Conservation (phyloP, 2,113 vertebrate species). For the Rhipidura dahli region DNA sequence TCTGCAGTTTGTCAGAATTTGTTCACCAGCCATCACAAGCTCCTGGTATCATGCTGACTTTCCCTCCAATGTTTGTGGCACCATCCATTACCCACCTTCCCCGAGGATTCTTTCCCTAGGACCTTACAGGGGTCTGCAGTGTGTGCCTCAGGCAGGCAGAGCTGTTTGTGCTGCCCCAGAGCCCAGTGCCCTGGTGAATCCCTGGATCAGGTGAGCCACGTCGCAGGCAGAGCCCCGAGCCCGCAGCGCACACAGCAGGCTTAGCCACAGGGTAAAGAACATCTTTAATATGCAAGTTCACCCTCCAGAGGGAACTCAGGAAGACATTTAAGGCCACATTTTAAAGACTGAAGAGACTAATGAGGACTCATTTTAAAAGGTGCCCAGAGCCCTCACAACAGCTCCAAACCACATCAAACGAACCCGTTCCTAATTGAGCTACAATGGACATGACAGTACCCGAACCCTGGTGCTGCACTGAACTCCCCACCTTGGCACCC, state of each 20-base stretch:
- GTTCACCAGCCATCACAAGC: not conserved
- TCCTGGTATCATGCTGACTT: not conserved
- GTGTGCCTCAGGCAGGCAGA: not conserved
- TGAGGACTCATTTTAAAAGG: slow-evolving; percentile 5
- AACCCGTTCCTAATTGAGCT: not conserved
- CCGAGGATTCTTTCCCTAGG: not conserved
- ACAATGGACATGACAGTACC: not conserved
- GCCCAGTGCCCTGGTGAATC: not conserved
- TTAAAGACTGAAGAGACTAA: slow-evolving; percentile 35
- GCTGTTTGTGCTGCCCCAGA: not conserved
- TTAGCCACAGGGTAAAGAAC: not conserved
- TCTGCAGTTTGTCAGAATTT: not conserved
- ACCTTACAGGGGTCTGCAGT: not conserved
- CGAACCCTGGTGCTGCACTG: not conserved
- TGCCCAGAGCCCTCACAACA: not conserved
- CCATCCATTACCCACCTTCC: not conserved
- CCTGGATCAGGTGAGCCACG: not conserved
- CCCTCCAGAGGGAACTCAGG: not conserved
- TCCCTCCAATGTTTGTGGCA: not conserved
- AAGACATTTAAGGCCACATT: not conserved
- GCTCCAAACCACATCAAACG: not conserved
- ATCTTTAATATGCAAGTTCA: slow-evolving; percentile 21
- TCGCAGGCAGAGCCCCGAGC: not conserved
- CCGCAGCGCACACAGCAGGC: not conserved
- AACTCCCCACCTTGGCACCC: not conserved